Base-by-base conservation (phyloP, 2,888 invertebrate species). In the Lasioglossum figueresi region DNA sequence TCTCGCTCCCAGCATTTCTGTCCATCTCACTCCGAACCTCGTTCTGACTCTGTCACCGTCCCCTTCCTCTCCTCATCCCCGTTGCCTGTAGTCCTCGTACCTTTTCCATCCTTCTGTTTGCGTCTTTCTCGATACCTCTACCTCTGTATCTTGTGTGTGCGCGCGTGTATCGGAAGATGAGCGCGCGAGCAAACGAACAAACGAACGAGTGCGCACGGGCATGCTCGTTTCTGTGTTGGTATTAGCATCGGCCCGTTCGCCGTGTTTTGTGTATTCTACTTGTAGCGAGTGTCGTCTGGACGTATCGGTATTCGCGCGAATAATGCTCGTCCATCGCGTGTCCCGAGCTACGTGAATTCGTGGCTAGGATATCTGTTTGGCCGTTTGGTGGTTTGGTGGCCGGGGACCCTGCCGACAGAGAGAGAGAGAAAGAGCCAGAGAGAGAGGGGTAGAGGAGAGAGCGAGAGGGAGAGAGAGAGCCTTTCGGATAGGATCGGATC, bases 121-220 rank as follows among this genome's bases (percentile, higher is more conserved):
- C 45, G 75, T 85, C 85, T 79, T 79, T 79, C 79, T 85, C 75
- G 85, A 72, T 79, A 79, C 31, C 85, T 79, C 76, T 63, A 74
- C 37, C 79, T 84, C 72, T 63, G n/a, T 72, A 10, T 45, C 72
- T 45, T 75, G 23, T 52, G 43, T 56, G 74, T 56, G 68, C 74
- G 89, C 31, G 89, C 31, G 78, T 73, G 79, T 79, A 72, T 76
- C 66, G 70, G 80, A 70, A 70, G 48, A 70, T 63, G 83, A 83
- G 76, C 83, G 87, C 82, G 87, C 87, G 86, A 72, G 87, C 86
- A 79, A 88, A 76, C 86, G 80, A 78, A 72, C 85, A 74, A 84
- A 84, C 84, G 84, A 84, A 87, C 76, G 76, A 82, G 84, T 88
- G 88, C 87, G 87, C 87, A 88, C 86, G 88, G 79, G 86, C 82